Evolutionary conservation across 2,113 vertebrate genomes (phyloP).

Genomic region (Pterophyllum scalare): DNA sequence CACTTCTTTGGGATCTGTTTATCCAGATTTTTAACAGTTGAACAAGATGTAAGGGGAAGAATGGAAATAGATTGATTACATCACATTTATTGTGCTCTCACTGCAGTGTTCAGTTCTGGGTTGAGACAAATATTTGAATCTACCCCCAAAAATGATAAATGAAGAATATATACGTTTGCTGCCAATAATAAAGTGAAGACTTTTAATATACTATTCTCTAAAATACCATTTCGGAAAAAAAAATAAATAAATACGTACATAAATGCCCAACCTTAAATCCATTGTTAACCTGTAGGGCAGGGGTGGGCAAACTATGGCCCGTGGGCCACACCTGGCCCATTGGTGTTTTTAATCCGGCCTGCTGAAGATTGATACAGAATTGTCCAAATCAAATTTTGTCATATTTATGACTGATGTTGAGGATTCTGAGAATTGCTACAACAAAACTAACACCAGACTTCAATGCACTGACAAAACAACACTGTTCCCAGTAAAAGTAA

Average conservation of each 20-base stretch:
- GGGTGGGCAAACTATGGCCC: no score
- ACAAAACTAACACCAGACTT: no score
- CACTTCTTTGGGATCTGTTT: conserved; percentile 61
- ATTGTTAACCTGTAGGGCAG: no score
- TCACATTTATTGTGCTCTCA: neutral
- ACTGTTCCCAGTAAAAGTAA: no score
- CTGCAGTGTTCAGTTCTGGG: neutral
- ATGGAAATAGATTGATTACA: neutral
- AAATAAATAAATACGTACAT: neutral
- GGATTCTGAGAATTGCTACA: no score
- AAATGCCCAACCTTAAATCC: neutral
- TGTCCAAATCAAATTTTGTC: no score
- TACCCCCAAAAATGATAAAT: neutral
- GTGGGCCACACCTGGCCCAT: no score
- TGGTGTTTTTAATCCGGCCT: no score
- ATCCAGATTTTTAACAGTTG: conserved; percentile 49
- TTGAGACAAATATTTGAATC: neutral
- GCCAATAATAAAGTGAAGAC: neutral
- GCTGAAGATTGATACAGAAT: no score
- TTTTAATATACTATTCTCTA: neutral
- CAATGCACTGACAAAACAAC: no score
- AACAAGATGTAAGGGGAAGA: neutral
- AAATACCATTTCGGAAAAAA: neutral
- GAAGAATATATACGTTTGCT: neutral
- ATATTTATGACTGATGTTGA: no score